Percentiles rank a stretch among this genome's conserved stretches.
phyloP scores from a whole-genome alignment of 2,797 vertebrate genomes.

The Dryobates pubescens region DNA sequence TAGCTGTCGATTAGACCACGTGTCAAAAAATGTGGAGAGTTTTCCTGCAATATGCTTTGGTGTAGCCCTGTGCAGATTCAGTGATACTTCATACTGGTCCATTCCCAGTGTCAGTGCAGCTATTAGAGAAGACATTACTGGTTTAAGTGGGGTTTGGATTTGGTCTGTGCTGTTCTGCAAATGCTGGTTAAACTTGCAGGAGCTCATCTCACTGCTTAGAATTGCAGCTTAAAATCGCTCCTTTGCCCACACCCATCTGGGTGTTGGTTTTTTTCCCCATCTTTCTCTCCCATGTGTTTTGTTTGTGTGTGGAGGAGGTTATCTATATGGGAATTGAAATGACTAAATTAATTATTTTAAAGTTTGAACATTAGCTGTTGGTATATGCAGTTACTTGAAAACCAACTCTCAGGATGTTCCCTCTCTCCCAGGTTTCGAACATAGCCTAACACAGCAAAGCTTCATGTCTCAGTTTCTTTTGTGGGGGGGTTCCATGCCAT shows the following conservation, averaged over 20 bases:
- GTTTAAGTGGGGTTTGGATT: background rate
- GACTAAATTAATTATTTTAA: background rate
- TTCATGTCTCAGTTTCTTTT: background rate
- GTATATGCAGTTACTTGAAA: background rate
- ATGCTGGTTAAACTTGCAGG: background rate
- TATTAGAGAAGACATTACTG: background rate
- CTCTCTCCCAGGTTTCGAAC: background rate
- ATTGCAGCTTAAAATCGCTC: background rate
- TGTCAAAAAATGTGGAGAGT: background rate
- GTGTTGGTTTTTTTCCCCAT: background rate
- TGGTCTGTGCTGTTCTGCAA: background rate
- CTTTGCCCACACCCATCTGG: background rate
- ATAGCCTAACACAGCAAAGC: background rate
- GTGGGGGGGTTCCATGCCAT: too few relatives aligned
- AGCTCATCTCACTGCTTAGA: background rate
- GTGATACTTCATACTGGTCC: fast-evolving
- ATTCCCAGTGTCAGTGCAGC: background rate
- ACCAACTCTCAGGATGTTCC: background rate
- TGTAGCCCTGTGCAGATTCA: background rate
- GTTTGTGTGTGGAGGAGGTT: background rate
- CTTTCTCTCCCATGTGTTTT: background rate
- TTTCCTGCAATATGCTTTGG: background rate
- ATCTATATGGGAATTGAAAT: background rate
- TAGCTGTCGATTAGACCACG: background rate
- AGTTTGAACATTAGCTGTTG: background rate